Percentiles rank a stretch among this genome's conserved stretches.
Evolutionary conservation across 2,113 vertebrate genomes (phyloP).

Genomic region (Strigops habroptila): DNA sequence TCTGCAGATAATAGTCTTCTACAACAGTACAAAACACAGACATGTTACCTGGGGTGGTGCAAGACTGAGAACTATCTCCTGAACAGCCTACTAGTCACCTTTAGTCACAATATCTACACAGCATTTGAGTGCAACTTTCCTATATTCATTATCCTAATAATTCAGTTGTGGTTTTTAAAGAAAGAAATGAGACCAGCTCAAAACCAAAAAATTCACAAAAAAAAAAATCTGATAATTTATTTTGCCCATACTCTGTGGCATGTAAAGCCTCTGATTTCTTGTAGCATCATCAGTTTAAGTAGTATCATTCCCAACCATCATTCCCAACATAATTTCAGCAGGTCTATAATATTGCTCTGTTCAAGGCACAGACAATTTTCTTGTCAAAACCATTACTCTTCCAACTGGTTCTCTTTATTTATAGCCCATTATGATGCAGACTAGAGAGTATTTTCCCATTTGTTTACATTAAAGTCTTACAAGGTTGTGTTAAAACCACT

Average conservation of each 20-base stretch:
- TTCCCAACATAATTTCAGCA: neutral
- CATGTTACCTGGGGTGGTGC: fast-evolving
- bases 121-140: neutral
- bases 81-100: neutral
- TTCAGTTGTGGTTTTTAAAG: neutral
- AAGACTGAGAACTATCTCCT: neutral
- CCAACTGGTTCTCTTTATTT: neutral
- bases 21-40: neutral
- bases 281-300: neutral
- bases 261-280: neutral
- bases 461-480: neutral
- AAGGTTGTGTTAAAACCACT: neutral
- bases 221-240: neutral
- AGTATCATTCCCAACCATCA: neutral
- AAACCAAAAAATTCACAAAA: neutral
- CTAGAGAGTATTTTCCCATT: neutral
- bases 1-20: neutral
- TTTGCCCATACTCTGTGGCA: neutral
- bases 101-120: neutral
- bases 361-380: neutral
- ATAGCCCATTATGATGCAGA: neutral
- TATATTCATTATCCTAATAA: neutral
- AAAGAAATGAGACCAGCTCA: neutral
- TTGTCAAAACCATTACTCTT: constrained; percentile 3
- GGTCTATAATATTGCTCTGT: neutral